Percentiles rank a stretch among this genome's conserved stretches.
Conservation (phyloP, 2,113 vertebrate genomes). For the Jacana jacana region DNA sequence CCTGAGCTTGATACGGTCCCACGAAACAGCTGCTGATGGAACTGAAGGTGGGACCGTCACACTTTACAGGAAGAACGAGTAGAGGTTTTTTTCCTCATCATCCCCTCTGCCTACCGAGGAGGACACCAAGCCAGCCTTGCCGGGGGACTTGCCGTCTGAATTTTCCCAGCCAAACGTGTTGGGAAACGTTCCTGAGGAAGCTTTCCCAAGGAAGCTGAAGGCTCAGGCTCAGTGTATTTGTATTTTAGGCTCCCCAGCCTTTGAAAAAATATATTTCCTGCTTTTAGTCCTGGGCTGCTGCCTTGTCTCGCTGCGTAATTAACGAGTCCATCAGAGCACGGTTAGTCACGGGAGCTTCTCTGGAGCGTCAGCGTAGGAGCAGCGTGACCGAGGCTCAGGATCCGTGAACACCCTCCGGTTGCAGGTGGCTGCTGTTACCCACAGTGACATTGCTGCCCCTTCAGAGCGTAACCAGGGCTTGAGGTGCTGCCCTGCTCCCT, state of each 20-base stretch:
- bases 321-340: background rate
- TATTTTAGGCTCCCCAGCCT: background rate
- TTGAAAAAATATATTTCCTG: background rate
- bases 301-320: background rate
- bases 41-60: background rate
- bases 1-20: background rate
- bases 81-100: background rate
- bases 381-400: background rate
- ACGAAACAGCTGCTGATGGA: background rate
- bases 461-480: background rate
- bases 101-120: background rate
- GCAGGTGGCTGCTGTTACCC: background rate
- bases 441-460: background rate
- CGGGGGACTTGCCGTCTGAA: rapidly evolving
- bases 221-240: background rate
- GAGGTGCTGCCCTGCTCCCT: background rate
- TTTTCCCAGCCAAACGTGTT: background rate
- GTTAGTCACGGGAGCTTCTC: background rate
- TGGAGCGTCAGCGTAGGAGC: background rate
- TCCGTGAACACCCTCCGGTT: background rate
- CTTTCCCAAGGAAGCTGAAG: background rate
- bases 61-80: background rate
- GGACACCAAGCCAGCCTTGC: background rate
- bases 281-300: background rate
- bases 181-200: no score